These are phyloP conservation scores for Neodiprion fabricii DNA, from an alignment of 1,140 invertebrate species.

Conservation along the genomic window DNA sequence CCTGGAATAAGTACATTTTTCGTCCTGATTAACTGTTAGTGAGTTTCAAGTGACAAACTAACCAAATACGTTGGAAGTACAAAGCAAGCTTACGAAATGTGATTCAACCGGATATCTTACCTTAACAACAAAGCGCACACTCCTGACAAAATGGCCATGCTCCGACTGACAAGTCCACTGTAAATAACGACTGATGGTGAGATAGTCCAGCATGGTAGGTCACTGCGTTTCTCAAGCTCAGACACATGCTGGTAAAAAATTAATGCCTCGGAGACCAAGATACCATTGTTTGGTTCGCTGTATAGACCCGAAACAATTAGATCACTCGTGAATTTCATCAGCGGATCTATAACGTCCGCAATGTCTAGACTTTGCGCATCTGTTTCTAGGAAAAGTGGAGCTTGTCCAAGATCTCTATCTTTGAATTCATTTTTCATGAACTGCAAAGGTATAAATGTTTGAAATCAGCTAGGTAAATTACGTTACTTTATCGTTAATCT, in stretches of 20 bases:
- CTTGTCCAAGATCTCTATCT: slow-evolving; percentile 19
- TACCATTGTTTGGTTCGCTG: slow-evolving; percentile 36
- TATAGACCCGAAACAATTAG: slow-evolving; percentile 44
- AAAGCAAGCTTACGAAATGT: slow-evolving; percentile 6
- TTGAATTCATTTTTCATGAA: slow-evolving; percentile 39
- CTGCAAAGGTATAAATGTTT: slow-evolving; percentile 26
- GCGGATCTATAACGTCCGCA: slow-evolving; percentile 31
- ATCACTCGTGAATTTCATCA: slow-evolving; percentile 32
- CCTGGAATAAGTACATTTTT: slow-evolving; percentile 18
- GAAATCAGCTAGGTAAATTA: neutral
- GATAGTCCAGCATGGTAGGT: slow-evolving; percentile 37
- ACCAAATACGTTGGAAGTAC: slow-evolving; percentile 14
- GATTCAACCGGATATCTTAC: slow-evolving; percentile 27
- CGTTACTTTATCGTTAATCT: neutral
- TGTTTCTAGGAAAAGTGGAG: slow-evolving; percentile 42
- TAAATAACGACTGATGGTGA: slow-evolving; percentile 49
- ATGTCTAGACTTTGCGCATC: slow-evolving; percentile 34
- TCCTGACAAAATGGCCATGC: slow-evolving; percentile 41
- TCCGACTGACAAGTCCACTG: slow-evolving; percentile 41
- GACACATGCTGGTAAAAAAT: slow-evolving; percentile 47
- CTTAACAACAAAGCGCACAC: slow-evolving; percentile 46
- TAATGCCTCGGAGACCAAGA: slow-evolving; percentile 45
- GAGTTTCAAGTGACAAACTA: neutral
- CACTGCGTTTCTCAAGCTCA: slow-evolving; percentile 35
- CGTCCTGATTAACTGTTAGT: neutral